Evolutionary conservation across 2,113 vertebrate species (phyloP).

Genomic region (Lathamus discolor): DNA sequence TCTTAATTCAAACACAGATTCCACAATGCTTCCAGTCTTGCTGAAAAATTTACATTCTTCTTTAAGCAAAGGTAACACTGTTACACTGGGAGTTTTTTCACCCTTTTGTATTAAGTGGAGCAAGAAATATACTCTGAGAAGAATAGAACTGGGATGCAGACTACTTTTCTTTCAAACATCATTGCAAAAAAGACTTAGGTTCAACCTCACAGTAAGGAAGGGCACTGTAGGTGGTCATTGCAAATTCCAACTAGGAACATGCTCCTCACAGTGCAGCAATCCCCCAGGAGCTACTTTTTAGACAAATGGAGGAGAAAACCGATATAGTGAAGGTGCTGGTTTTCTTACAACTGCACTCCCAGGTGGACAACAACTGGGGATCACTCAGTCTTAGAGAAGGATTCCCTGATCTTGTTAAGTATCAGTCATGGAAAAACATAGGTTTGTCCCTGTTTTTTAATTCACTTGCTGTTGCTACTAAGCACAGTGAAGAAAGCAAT

Average conservation of each 20-base stretch:
- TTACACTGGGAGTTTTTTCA: background rate
- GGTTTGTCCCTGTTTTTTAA: background rate
- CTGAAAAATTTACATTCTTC: background rate
- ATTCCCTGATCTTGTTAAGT: slow-evolving; percentile 16
- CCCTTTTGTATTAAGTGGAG: background rate
- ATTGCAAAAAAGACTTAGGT: background rate
- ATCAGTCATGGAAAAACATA: slow-evolving; percentile 34
- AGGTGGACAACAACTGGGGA: background rate
- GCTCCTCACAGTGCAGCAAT: background rate
- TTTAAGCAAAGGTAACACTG: background rate
- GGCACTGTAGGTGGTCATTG: background rate
- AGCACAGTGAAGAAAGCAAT: background rate
- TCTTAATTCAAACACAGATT: background rate
- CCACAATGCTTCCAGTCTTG: background rate
- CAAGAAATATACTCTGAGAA: background rate
- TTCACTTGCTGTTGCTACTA: background rate
- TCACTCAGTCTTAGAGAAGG: background rate
- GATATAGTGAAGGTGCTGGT: background rate
- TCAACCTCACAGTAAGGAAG: background rate
- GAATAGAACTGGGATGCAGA: background rate
- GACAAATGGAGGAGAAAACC: background rate
- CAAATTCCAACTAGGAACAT: background rate
- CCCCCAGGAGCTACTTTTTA: background rate
- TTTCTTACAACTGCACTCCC: background rate
- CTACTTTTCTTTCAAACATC: background rate